These are phyloP conservation scores for Hippolais icterina DNA, from an alignment of 2,113 vertebrate species.

Conservation along the genomic window DNA sequence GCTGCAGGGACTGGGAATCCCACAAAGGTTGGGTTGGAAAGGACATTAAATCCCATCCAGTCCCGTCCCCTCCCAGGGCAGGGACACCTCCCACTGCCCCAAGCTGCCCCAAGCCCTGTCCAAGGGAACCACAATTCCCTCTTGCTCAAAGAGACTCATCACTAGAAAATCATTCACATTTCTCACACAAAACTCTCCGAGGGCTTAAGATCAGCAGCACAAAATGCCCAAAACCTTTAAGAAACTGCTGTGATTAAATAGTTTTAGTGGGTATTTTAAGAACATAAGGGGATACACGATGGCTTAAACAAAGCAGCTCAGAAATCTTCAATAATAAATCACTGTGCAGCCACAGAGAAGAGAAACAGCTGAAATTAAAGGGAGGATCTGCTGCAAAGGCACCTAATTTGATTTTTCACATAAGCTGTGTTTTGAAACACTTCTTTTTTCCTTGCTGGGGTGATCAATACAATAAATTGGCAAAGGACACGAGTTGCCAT, in stretches of 20 bases:
- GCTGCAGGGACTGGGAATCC: neutral
- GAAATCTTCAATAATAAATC: neutral
- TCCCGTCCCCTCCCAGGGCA: fast-evolving
- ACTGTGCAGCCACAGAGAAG: neutral
- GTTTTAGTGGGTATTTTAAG: neutral
- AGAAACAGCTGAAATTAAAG: neutral
- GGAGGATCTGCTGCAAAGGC: neutral
- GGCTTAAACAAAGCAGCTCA: neutral
- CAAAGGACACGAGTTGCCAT: neutral
- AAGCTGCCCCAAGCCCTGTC: neutral
- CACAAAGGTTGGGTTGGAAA: neutral
- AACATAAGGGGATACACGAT: neutral
- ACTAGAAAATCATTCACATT: neutral
- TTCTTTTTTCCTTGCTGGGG: neutral
- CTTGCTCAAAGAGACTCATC: neutral
- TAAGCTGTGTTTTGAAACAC: neutral
- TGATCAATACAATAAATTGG: neutral
- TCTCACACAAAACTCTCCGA: neutral
- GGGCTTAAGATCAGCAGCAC: neutral
- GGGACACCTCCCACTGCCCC: neutral
- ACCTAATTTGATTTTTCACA: neutral
- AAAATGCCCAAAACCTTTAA: neutral
- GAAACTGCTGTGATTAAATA: neutral
- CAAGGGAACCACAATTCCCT: neutral
- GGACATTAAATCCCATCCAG: fast-evolving